Base-by-base conservation (phyloP, 2,797 vertebrate genomes). In the Poecilia gillii region DNA sequence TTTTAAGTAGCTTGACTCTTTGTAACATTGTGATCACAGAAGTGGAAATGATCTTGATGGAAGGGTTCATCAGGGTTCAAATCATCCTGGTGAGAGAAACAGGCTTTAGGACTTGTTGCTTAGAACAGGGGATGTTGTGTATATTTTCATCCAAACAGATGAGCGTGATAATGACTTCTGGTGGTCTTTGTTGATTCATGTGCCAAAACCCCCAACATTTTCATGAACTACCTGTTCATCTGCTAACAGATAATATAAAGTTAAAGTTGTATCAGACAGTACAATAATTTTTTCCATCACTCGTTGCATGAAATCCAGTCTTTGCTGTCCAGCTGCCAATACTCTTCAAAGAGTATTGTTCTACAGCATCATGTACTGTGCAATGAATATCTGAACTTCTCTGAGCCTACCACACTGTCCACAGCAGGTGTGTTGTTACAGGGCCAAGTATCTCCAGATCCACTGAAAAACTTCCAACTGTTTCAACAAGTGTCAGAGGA, bases 401-500 rank as follows among this genome's bases (percentile, higher is more conserved):
- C 73, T 0, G 78, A 64, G 88, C 53, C 28, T 45, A 62, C 25
- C 0, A 8, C 72, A 46, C 51, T 36, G 72, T 80, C 74, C 82
- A 83, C 12, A 88, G 90, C 90, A 93, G 90, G 87, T 93, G 90
- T 1, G 14, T 78, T 75, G 55, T 59, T 66, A 73, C 46, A 75
- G 87, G 84, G 84, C 86, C 83, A 74, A 79, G 70, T 86, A 77
- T 86, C 59, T 23, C 76, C 25, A 33, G 0, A 51, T 84, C 87
- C 83, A n/a, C 84, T 80, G 87, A 90, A 88, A 90, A 89, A 87
- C 81, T 62, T 88, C 86, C 84, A 88, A 91, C 85, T 85, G 84
- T 85, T 91, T 89, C 88, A 89, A 88, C 80, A 75, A 83, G 83
- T 81, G 83, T 91, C 85, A 76, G 79, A 85, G 85, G 88, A 84